Base-by-base conservation (phyloP, 2,113 vertebrate species). In the Thamnophis sirtalis region DNA sequence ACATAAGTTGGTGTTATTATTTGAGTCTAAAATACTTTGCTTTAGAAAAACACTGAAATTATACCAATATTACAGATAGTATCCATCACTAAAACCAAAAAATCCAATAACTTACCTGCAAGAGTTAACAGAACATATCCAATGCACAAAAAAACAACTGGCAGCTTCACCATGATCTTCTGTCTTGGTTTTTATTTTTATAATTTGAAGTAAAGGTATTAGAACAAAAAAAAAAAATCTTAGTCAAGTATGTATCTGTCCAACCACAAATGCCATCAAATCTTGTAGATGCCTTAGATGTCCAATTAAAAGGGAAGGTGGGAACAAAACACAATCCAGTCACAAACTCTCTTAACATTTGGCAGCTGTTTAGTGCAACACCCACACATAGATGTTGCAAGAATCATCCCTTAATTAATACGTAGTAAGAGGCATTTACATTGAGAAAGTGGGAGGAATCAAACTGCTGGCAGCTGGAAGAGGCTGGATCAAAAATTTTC, bases 161-260 rank as follows among this genome's bases (percentile, higher is more conserved):
- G 51, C 89, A 96, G 87, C 92, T 94, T 96, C 53, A 91, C 86
- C 96, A 96, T 96, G 22, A 8, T 93, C 54, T 92, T 93, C 89
- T 50, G 55, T 33, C 28, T 63, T 86, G 43, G 58, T 11, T 68
- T 63, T 38, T 50, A 28, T 85, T 51, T 28, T 43, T n/a, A 17
- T 43, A 89, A 24, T 13, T 11, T 21, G 33, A 51, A n/a, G 10
- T 38, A 89, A 92, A 85, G n/a, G 22, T 63, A 48, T 63, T 33
- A 60, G 4, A 92, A 9, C 24, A 63, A 51, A 19, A 84, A 33
- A 84, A 33, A 9, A 33, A 26, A 33, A 56, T 24, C 38, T 54
- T n/a, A 86, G 54, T 11, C 28, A 28, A 51, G 24, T 49, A 28
- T 48, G 48, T 49, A 22, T 13, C 53, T 19, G 28, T 89, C 88